Conservation (phyloP, 2,888 invertebrate species). For the Yponomeuta evonymella region DNA sequence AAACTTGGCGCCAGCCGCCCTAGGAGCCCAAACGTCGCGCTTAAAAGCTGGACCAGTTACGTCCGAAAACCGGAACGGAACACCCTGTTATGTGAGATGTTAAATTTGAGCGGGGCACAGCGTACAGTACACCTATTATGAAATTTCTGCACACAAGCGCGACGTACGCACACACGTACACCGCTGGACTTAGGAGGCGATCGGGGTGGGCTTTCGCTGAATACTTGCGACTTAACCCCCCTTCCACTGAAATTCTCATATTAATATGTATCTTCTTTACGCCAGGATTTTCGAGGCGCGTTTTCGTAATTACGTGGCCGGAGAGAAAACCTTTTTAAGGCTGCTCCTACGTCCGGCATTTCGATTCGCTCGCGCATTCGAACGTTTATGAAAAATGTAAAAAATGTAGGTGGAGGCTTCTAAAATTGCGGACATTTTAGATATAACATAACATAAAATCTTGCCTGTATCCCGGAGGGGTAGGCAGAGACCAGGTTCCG, state of each 20-base stretch:
- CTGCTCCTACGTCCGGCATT: conserved; percentile 15
- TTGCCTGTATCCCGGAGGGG: too few relatives aligned
- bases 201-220: conserved; percentile 45
- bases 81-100: conserved; percentile 67
- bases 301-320: conserved; percentile 46
- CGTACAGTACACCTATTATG: conserved; percentile 71
- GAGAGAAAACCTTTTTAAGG: conserved; percentile 35
- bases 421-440: too few relatives aligned
- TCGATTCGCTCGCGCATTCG: too few relatives aligned
- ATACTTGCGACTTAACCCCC: conserved; percentile 61
- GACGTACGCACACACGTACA: conserved; percentile 37
- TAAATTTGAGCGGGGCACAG: conserved; percentile 69
- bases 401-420: too few relatives aligned
- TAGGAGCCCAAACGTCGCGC: neutral
- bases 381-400: too few relatives aligned
- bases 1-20: too few relatives aligned
- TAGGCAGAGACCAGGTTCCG: too few relatives aligned
- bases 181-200: conserved; percentile 59
- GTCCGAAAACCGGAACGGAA: conserved; percentile 19
- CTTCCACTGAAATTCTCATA: conserved; percentile 67
- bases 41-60: neutral
- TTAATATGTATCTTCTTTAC: conserved; percentile 70
- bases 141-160: conserved; percentile 53
- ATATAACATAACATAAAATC: too few relatives aligned
- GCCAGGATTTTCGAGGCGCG: conserved; percentile 48